These are phyloP conservation scores for Pardosa pseudoannulata DNA, from an alignment of 2,888 invertebrate species.

Conservation along the genomic window DNA sequence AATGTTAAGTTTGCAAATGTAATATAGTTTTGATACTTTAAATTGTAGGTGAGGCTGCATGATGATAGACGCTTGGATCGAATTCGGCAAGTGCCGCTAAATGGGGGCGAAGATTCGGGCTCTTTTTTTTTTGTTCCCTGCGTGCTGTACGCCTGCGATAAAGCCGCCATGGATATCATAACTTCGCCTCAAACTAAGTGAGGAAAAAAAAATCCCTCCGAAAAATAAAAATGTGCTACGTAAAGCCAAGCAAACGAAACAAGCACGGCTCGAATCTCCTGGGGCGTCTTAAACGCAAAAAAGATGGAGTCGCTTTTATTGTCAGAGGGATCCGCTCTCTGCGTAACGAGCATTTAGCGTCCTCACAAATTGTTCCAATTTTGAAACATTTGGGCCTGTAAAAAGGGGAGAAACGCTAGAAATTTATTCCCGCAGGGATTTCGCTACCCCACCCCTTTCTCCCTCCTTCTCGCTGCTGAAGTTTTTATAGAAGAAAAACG, in stretches of 20 bases:
- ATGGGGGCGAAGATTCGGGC: no score
- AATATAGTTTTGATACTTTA: no score
- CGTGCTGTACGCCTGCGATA: constrained; percentile 34
- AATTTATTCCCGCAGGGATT: constrained; percentile 49
- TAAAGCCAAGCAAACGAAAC: not conserved
- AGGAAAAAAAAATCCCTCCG: constrained; percentile 12
- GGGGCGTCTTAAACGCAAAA: constrained; percentile 61
- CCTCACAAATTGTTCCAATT: constrained; percentile 71
- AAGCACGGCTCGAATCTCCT: constrained; percentile 33
- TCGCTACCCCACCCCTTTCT: no score
- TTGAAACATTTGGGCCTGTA: constrained; percentile 38
- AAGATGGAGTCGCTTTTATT: constrained; percentile 62
- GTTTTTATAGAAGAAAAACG: no score
- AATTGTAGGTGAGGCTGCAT: no score
- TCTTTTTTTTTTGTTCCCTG: no score
- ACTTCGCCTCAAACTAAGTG: constrained; percentile 17
- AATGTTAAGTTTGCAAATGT: no score
- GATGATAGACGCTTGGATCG: no score
- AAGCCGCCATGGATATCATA: constrained; percentile 60
- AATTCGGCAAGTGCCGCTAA: no score
- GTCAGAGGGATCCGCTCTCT: constrained; percentile 28
- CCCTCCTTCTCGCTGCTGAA: no score
- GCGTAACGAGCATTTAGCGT: constrained; percentile 70
- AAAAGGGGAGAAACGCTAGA: constrained; percentile 31
- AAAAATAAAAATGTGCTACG: no score